Evolutionary conservation across 2,888 invertebrate genomes (phyloP).

Genomic region (Spisula solida): DNA sequence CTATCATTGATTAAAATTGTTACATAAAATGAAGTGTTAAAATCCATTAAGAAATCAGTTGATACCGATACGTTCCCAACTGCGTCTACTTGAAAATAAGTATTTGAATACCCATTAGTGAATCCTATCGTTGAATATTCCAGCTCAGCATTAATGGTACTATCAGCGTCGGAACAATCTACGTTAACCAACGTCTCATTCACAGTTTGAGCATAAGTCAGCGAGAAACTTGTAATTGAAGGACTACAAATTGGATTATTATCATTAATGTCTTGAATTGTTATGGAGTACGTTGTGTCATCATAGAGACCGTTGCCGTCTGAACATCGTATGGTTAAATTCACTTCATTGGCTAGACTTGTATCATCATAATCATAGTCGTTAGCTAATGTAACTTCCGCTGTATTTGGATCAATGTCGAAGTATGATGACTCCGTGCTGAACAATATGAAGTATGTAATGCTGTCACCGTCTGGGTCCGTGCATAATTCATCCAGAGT

Average conservation of each 20-base stretch:
- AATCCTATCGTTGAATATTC: slow-evolving; percentile 55
- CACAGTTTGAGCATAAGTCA: slow-evolving; percentile 51
- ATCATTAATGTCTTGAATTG: slow-evolving; percentile 66
- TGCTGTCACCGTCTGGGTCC: slow-evolving; percentile 62
- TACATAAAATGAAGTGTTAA: slow-evolving; percentile 66
- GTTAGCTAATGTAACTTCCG: slow-evolving; percentile 41
- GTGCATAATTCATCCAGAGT: slow-evolving; percentile 51
- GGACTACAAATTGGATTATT: slow-evolving; percentile 64
- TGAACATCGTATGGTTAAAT: slow-evolving; percentile 63
- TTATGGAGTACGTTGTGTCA: slow-evolving; percentile 52
- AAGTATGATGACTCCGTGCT: slow-evolving; percentile 61
- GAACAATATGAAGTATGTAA: slow-evolving; percentile 58
- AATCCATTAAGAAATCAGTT: slow-evolving; percentile 57
- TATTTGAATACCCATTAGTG: slow-evolving; percentile 48
- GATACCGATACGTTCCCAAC: slow-evolving; percentile 62
- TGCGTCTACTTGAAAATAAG: slow-evolving; percentile 60
- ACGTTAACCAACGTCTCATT: slow-evolving; percentile 46
- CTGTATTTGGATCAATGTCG: slow-evolving; percentile 49
- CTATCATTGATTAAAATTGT: slow-evolving; percentile 57
- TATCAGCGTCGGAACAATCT: slow-evolving; percentile 62
- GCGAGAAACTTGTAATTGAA: slow-evolving; percentile 42
- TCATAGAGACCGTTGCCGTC: slow-evolving; percentile 56
- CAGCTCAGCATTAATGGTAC: slow-evolving; percentile 61
- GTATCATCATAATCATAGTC: slow-evolving; percentile 65
- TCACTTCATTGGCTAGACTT: slow-evolving; percentile 50